Evolutionary conservation across 2,797 vertebrate species (phyloP).

Genomic region (Enteromius thamalakanensis): DNA sequence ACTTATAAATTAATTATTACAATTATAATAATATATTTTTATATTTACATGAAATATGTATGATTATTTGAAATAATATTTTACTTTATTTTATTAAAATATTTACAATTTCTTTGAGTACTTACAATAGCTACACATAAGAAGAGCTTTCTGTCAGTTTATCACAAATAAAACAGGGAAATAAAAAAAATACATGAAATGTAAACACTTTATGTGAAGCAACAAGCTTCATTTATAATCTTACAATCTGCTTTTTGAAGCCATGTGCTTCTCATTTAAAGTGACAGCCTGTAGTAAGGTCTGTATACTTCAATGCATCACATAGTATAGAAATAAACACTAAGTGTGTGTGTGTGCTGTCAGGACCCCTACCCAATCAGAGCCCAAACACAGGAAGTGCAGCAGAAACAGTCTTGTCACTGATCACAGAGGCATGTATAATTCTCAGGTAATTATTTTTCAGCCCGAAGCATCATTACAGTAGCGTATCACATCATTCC

Average conservation of each 20-base stretch:
- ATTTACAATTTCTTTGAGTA: neutral
- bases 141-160: neutral
- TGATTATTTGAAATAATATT: neutral
- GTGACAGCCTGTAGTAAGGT: neutral
- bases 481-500: slow-evolving; percentile 32
- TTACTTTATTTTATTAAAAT: neutral
- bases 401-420: slow-evolving; percentile 29
- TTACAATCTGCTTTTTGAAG: neutral
- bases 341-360: slow-evolving; percentile 17
- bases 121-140: neutral
- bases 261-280: neutral
- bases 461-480: slow-evolving; percentile 43
- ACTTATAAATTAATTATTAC: neutral
- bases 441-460: slow-evolving; percentile 54
- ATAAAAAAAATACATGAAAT: neutral
- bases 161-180: neutral
- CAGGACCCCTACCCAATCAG: slow-evolving; percentile 18
- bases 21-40: neutral
- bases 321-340: slow-evolving; percentile 9
- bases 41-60: neutral
- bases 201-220: neutral
- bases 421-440: slow-evolving; percentile 52
- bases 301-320: slow-evolving; percentile 22
- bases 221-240: neutral
- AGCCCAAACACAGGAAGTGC: slow-evolving; percentile 16